Base-by-base conservation (phyloP, 2,888 invertebrate species). In the Limnephilus rhombicus region DNA sequence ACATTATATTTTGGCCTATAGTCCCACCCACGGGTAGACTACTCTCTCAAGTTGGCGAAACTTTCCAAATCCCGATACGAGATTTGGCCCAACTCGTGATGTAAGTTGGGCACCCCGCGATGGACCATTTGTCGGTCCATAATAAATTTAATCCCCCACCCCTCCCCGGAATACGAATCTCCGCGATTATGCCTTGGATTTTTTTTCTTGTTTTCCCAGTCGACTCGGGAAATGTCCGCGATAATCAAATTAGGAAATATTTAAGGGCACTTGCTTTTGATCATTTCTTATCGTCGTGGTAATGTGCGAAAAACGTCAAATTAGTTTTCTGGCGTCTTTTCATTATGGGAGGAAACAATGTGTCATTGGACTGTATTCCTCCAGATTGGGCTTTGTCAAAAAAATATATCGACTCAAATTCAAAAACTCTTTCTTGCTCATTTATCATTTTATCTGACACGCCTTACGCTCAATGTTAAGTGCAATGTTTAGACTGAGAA, bases 111-210 rank as follows among this genome's bases (percentile, higher is more conserved):
- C 45, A 86, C 41, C 41, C 86, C 86, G 86, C 86, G 86, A 29
- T 45, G 45, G 86, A 49, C 90, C 68, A 68, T 68, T 68, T 68
- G 68, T 68, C 53, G 90, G 90, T 81, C 68, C n/a, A 85, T 90
- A 90, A 90, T 90, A 90, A 90, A 90, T 90, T 90, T 85, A 90
- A 90, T 85, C 49, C 85, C 29, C 49, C 15, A 80, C 41, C 49
- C 24, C 24, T 24, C 24, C 29, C 80, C 85, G 31, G 90, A 90
- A 90, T 90, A 90, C 90, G 85, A 90, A 90, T 90, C 85, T 90
- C 18, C 53, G n/a, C 90, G 90, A 90, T 90, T 90, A 90, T 90
- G 34, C 45, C 81, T n/a, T 13, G 29, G 86, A 29, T 45, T 86
- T 86, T 85, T 85, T 49, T 86, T 86, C 86, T 86, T 86, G 86